Base-by-base conservation (phyloP, 2,113 vertebrate genomes). In the Ameiurus melas region DNA sequence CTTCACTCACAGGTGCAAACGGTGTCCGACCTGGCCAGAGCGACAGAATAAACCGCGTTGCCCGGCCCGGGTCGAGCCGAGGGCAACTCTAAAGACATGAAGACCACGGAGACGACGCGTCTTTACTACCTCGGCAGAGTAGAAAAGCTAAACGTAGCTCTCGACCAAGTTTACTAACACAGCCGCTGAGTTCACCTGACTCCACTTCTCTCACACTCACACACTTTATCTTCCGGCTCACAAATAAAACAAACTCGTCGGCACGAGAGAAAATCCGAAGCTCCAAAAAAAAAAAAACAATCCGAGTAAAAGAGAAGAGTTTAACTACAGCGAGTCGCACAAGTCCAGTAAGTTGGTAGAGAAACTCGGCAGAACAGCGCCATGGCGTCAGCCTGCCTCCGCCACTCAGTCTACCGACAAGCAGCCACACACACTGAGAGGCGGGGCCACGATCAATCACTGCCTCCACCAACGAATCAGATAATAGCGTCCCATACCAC, bases 1-100 rank as follows among this genome's bases (percentile, higher is more conserved):
- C 68, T 75, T 64, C 73, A 81, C 79, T 27, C 7, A 62, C 90
- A 90, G 90, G 90, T 90, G 87, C 73, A 85, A 82, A 58, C 43
- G 30, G 4, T 22, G 30, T 22, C 30, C 30, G 82, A 89, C 90
- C 87, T 87, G 85, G 73, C 10, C 84, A 80, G 30, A 64, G 27
- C 53, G 19, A 4, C 19, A 43, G 55, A 89, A 84, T 36, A 27
- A 90, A 36, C 85, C 27, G 25, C 58, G 36, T n/a, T n/a, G n/a
- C n/a, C n/a, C 89, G 51, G 71, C 80, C 77, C 20, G 43, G 43
- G 5, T 6, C 6, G 43, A 47, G 43, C 6, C 7, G 43, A 47
- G 5, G 5, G 43, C 43, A 47, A 47, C 43, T 7, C 43, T 47
- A 47, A 6, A 47, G 5, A 7, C 5, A 47, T 7, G 7, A 6